These are phyloP conservation scores for Mormyrus hasselquistii DNA, from an alignment of 2,797 vertebrate species.

Conservation along the genomic window DNA sequence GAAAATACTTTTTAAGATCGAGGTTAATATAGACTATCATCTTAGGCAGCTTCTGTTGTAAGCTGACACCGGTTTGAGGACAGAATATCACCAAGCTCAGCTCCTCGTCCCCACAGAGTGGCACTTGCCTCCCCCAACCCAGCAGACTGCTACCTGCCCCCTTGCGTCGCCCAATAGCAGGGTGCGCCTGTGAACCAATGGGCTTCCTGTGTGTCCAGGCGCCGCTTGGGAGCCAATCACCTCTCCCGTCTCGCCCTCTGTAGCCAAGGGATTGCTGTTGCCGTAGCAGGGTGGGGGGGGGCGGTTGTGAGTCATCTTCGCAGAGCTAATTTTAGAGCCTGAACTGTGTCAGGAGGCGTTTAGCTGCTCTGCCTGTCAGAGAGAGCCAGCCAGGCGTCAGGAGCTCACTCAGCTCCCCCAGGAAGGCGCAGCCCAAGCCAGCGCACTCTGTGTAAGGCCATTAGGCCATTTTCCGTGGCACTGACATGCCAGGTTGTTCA, in stretches of 20 bases:
- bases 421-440: neutral
- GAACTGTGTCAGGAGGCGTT: slow-evolving; percentile 11
- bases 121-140: neutral
- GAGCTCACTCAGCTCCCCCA: neutral
- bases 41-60: neutral
- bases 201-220: neutral
- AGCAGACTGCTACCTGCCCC: neutral
- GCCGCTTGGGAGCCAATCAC: slow-evolving; percentile 10
- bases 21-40: neutral
- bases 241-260: neutral
- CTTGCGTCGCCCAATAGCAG: neutral
- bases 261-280: slow-evolving; percentile 15
- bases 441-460: neutral
- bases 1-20: neutral
- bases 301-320: neutral
- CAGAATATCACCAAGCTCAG: neutral
- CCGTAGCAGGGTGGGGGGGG: neutral
- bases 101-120: neutral
- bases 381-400: neutral
- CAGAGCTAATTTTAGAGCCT: slow-evolving; percentile 16
- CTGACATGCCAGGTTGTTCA: neutral
- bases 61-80: neutral
- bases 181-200: neutral
- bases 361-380: slow-evolving; percentile 12
- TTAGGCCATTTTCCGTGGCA: neutral